Evolutionary conservation across 1,140 invertebrate species (phyloP), one percentile per base, ranked within the genome.

Genomic region (Ectropis grisescens): DNA sequence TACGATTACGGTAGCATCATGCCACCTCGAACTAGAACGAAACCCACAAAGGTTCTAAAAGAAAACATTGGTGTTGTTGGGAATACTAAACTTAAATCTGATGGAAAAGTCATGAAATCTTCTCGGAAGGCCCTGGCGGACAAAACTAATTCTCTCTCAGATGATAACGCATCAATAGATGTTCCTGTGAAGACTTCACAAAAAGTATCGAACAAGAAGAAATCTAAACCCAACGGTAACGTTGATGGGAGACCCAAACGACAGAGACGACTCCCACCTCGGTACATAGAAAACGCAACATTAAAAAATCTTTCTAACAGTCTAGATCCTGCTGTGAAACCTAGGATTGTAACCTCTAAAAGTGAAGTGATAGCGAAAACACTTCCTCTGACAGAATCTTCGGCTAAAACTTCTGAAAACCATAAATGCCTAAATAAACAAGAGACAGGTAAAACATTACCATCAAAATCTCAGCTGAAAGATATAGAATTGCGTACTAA

Each of bases 61-160:
- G 71, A 79, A 58, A 79, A 79, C 40, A 37, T 48, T 24, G 37
- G 16, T 29, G 35, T 41, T 13, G 22, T 37, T 3, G 5, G 33
- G n/a, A 29, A 54, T 41, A 29, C 26, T 2, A 65, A 55, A 23
- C 8, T 8, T 16, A 59, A 54, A 44, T 25, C 13, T 11, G 10
- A n/a, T 25, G 29, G 12, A 30, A 62, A 49, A 33, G 22, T 11
- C 12, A 29, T 28, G 9, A 71, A 62, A 36, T 23, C 33, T 7
- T 25, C 33, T 10, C 44, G 72, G 36, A 68, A 65, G 49, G 56
- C 55, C 30, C 54, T 79, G 42, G 51, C 58, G 8, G 74, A 79
- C 30, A 79, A 76, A 67, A 79, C 69, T 2, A 79, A 79, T 30
- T 79, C 74, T 0, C 56, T 60, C 9, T 76, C 74, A 9, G 74